These are phyloP conservation scores for Pomacea canaliculata DNA, from an alignment of 2,888 invertebrate genomes.

Conservation along the genomic window DNA sequence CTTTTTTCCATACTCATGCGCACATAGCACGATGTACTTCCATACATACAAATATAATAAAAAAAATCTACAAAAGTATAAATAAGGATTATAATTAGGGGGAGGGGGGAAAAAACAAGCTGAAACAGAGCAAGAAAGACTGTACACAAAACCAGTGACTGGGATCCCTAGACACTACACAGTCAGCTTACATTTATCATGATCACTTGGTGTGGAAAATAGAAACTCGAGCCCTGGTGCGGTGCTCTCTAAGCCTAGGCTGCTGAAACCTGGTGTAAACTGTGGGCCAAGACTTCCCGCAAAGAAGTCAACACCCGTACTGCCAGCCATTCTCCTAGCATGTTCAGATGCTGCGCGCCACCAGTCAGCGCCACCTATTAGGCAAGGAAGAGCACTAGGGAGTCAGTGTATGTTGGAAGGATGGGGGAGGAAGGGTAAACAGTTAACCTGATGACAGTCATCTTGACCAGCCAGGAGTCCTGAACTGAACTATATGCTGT, in stretches of 20 bases:
- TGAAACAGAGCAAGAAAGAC: not conserved
- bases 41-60: not conserved
- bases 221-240: slow-evolving; percentile 32
- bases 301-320: slow-evolving; percentile 30
- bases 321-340: slow-evolving; percentile 38
- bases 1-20: too few relatives aligned
- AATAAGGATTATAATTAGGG: not conserved
- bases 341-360: slow-evolving; percentile 57
- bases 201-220: slow-evolving; percentile 26
- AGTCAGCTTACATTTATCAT: slow-evolving; percentile 31
- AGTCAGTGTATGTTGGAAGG: too few relatives aligned
- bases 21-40: not conserved
- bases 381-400: slow-evolving; percentile 21
- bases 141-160: not conserved
- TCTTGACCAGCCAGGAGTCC: too few relatives aligned
- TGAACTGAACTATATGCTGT: too few relatives aligned
- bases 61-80: slow-evolving; percentile 2
- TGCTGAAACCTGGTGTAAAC: slow-evolving; percentile 30
- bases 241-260: slow-evolving; percentile 23
- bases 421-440: not conserved
- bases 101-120: not conserved
- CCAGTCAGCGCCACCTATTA: slow-evolving; percentile 56
- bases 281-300: slow-evolving; percentile 29
- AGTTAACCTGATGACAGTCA: too few relatives aligned
- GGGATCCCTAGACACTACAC: slow-evolving; percentile 1